Conservation (phyloP, 1,140 invertebrate genomes). For the Scaptomyza hsui region DNA sequence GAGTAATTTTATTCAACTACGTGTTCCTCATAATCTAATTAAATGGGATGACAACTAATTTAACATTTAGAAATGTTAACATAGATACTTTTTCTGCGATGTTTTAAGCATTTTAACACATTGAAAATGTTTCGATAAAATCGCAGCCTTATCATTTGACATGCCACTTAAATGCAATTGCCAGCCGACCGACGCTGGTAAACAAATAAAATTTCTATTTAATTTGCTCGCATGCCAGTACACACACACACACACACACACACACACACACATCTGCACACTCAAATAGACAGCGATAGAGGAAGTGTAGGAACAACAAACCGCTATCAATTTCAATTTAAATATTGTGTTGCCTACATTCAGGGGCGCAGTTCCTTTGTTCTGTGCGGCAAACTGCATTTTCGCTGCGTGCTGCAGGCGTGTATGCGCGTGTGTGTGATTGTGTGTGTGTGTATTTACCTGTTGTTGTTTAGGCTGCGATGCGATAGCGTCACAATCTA, state of each 20-base stretch:
- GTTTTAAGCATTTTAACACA: neutral
- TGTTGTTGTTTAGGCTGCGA: constrained; percentile 52
- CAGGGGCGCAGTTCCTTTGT: constrained; percentile 26
- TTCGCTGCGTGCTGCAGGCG: constrained; percentile 5
- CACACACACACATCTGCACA: constrained; percentile 33
- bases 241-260: constrained; percentile 23
- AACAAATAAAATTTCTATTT: constrained; percentile 64
- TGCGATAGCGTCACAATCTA: constrained; percentile 59
- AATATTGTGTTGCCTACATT: constrained; percentile 67
- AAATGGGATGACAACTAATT: no score
- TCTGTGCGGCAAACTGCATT: neutral
- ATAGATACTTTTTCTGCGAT: no score
- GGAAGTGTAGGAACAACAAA: constrained; percentile 46
- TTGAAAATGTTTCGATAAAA: constrained; percentile 6
- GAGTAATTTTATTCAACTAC: no score
- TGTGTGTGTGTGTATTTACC: constrained; percentile 43
- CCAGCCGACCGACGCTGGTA: neutral
- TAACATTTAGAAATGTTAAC: no score
- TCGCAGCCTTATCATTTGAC: constrained; percentile 21
- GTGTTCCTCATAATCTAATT: no score
- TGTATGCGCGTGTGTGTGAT: neutral
- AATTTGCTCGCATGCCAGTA: constrained; percentile 39
- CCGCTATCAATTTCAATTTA: constrained; percentile 81
- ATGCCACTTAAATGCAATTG: constrained; percentile 25
- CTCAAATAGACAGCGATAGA: constrained; percentile 19